Evolutionary conservation across 1,140 invertebrate genomes (phyloP).

Genomic region (Aphidius ervi): DNA sequence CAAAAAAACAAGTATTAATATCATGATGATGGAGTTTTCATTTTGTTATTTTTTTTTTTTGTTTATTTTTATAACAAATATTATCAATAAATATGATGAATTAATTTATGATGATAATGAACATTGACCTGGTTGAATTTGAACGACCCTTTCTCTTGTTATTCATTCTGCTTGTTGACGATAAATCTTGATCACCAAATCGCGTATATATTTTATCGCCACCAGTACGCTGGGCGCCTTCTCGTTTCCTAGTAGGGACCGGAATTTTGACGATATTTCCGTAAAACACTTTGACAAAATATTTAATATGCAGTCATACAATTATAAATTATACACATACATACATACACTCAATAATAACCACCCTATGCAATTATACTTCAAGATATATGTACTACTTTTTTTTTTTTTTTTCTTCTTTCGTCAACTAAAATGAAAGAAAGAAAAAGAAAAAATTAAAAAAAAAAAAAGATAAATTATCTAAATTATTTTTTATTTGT

Average conservation of each 20-base stretch:
- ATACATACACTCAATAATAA: too few species aligned
- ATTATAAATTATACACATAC: not conserved
- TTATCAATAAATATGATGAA: too few species aligned
- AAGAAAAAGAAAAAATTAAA: too few species aligned
- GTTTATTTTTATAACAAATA: not conserved
- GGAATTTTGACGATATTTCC: conserved; percentile 58
- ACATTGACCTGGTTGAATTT: conserved; percentile 46
- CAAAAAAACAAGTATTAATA: conserved; percentile 15
- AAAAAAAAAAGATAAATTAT: too few species aligned
- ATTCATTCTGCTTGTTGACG: conserved; percentile 49
- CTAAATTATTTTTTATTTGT: too few species aligned
- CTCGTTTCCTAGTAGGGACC: conserved; percentile 57
- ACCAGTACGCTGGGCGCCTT: conserved; percentile 53
- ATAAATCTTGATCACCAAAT: conserved; percentile 41
- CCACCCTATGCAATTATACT: too few species aligned
- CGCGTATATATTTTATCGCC: conserved; percentile 46
- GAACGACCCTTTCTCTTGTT: conserved; percentile 53
- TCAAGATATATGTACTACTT: too few species aligned
- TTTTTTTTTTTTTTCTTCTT: too few species aligned
- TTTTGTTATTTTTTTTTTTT: not conserved
- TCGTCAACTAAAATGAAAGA: too few species aligned
- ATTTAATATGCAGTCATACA: conserved; percentile 4
- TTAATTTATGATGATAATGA: too few species aligned
- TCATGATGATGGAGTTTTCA: too few species aligned
- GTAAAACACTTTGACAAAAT: conserved; percentile 7